Percentiles rank a stretch among this genome's conserved stretches.
phyloP scores from a whole-genome alignment of 2,113 vertebrate genomes.

The Ceratotherium simum region DNA sequence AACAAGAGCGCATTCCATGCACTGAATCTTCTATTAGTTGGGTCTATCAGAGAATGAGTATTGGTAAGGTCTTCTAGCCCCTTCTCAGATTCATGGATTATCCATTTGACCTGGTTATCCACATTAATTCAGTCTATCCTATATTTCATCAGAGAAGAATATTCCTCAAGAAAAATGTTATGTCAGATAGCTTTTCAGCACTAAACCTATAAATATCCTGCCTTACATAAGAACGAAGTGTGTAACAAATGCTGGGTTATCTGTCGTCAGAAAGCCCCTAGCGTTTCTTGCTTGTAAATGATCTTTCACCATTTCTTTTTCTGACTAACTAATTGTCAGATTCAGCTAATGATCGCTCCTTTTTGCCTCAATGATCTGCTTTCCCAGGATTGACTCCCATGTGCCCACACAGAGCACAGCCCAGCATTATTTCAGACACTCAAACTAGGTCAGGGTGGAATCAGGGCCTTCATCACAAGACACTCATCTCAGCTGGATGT shows the following conservation, averaged over 20 bases:
- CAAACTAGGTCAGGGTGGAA: constrained; percentile 48
- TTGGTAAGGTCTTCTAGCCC: neutral
- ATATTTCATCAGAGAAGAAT: constrained; percentile 44
- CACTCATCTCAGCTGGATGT: constrained; percentile 3
- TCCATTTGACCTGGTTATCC: neutral
- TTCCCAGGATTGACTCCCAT: neutral
- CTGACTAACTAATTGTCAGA: constrained; percentile 52
- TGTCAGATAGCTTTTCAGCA: constrained; percentile 42
- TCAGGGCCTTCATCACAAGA: constrained; percentile 7
- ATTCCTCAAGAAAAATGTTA: constrained; percentile 43
- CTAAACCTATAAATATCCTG: constrained; percentile 32
- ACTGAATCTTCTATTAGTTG: neutral
- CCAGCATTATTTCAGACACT: neutral
- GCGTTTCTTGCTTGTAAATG: neutral
- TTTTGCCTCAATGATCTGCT: constrained; percentile 45
- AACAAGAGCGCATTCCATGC: neutral
- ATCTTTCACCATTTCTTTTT: constrained; percentile 59
- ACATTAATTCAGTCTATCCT: neutral
- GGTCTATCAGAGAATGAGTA: neutral
- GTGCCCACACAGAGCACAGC: neutral
- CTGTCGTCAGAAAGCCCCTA: constrained; percentile 31
- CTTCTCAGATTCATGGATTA: neutral
- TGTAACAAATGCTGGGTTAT: constrained; percentile 38
- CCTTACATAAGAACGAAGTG: constrained; percentile 37
- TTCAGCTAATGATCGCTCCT: constrained; percentile 6